Percentiles rank a stretch among this genome's conserved stretches.
phyloP scores from a whole-genome alignment of 1,140 invertebrate species.

The Scaptomyza montana region DNA sequence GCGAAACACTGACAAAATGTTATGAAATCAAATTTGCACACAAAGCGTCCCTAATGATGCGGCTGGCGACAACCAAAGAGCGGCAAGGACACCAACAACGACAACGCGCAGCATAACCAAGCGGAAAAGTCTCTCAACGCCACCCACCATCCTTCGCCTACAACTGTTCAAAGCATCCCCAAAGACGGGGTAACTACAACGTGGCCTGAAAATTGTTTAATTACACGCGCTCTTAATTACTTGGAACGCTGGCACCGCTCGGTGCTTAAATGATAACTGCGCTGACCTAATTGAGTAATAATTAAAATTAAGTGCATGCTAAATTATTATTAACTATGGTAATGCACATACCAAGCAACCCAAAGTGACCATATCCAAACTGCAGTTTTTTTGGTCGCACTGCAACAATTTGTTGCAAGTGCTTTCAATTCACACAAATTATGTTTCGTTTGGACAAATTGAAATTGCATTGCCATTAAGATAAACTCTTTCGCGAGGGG shows the following conservation, averaged over 20 bases:
- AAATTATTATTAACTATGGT: slow-evolving; percentile 79
- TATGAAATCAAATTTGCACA: slow-evolving; percentile 78
- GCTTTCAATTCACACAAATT: slow-evolving; percentile 32
- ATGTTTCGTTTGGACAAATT: not conserved
- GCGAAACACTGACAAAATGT: slow-evolving; percentile 71
- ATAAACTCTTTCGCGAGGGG: too few relatives aligned
- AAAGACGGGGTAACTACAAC: not conserved
- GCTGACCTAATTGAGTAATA: slow-evolving; percentile 80
- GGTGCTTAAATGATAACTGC: slow-evolving; percentile 63
- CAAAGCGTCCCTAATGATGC: slow-evolving; percentile 73
- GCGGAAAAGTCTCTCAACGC: not conserved
- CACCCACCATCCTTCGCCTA: not conserved
- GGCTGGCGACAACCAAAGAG: slow-evolving; percentile 20
- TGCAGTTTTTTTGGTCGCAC: slow-evolving; percentile 2
- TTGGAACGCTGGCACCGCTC: slow-evolving; percentile 40
- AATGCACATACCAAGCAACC: slow-evolving; percentile 29
- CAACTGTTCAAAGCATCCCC: not conserved
- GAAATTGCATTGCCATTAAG: slow-evolving; percentile 6
- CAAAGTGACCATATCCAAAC: slow-evolving; percentile 7
- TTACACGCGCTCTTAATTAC: slow-evolving; percentile 53
- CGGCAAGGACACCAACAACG: slow-evolving; percentile 25
- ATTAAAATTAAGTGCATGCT: slow-evolving; percentile 77
- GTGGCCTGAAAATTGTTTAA: slow-evolving; percentile 66
- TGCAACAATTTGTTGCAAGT: slow-evolving; percentile 46
- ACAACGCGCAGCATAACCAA: slow-evolving; percentile 5